Conservation (phyloP, 2,797 vertebrate genomes). For the Enteromius fasciolatus region DNA sequence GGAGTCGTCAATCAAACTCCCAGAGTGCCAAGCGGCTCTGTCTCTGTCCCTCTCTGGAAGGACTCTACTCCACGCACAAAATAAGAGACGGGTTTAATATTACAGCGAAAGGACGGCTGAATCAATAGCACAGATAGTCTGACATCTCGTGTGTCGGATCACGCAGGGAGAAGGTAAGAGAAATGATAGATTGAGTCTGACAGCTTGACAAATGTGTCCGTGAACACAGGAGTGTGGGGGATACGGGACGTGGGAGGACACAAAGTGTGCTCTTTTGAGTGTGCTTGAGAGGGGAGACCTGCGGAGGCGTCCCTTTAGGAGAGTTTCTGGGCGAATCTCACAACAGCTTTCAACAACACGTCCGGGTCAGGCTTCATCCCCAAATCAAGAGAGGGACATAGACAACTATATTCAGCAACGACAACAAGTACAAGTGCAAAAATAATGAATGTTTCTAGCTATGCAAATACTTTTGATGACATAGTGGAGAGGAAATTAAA, state of each 20-base stretch:
- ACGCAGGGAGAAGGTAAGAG: constrained; percentile 64
- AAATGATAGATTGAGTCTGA: constrained; percentile 79
- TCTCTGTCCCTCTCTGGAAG: background rate
- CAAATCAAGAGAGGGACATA: background rate
- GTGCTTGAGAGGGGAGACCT: constrained; percentile 24
- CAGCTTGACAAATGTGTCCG: constrained; percentile 81
- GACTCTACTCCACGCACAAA: constrained; percentile 24
- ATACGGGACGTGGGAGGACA: constrained; percentile 62
- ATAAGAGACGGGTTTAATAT: constrained; percentile 25
- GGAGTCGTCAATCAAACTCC: constrained; percentile 41
- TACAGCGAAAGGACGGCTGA: constrained; percentile 5
- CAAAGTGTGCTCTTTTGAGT: constrained; percentile 61
- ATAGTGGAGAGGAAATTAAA: too few species aligned
- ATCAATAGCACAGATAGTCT: constrained; percentile 47
- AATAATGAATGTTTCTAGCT: too few species aligned
- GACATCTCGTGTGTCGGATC: constrained; percentile 68
- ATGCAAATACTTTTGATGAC: too few species aligned
- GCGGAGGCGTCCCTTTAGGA: constrained; percentile 25
- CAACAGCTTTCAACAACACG: background rate
- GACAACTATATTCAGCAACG: too few species aligned
- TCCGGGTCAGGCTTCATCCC: constrained; percentile 6
- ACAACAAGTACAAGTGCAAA: too few species aligned
- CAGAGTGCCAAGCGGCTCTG: background rate
- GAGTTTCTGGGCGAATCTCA: constrained; percentile 26
- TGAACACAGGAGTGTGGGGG: constrained; percentile 70